phyloP scores from a whole-genome alignment of 2,113 vertebrate genomes.

The Labeo rohita region DNA sequence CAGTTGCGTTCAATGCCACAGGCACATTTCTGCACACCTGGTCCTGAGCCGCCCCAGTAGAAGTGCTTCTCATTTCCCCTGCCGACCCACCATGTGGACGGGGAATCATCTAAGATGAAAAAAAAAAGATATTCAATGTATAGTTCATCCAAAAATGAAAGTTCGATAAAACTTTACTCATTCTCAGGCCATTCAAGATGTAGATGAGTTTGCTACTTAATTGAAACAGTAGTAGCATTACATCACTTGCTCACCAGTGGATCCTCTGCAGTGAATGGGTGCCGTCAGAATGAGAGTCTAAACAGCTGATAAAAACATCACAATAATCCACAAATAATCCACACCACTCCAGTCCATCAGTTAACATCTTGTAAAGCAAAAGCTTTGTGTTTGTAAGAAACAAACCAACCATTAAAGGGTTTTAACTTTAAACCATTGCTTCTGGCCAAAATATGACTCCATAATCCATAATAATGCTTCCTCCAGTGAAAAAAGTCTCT shows the following conservation, averaged over 20 bases:
- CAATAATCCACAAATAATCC: not conserved
- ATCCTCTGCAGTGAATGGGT: not conserved
- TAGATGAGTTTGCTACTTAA: too few species aligned
- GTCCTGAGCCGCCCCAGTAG: conserved; percentile 97
- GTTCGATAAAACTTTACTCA: not conserved
- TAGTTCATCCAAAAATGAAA: too few species aligned
- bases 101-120: conserved; percentile 79
- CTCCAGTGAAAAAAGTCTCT: too few species aligned
- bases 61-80: conserved; percentile 90
- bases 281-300: not conserved
- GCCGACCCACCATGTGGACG: conserved; percentile 95
- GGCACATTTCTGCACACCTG: conserved; percentile 96
- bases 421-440: not conserved
- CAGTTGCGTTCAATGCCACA: conserved; percentile 97
- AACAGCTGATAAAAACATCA: not conserved
- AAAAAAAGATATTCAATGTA: not conserved
- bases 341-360: not conserved
- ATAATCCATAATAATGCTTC: not conserved
- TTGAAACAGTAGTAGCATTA: too few species aligned
- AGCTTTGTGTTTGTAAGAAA: not conserved
- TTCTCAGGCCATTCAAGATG: not conserved
- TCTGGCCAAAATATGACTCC: not conserved
- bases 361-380: not conserved
- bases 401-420: not conserved
- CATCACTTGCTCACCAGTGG: too few species aligned